A percentile compares a stretch with the other conserved stretches of the same genome.
Evolutionary conservation across 2,797 vertebrate genomes (phyloP).

Genomic region (Anomalospiza imberbis): DNA sequence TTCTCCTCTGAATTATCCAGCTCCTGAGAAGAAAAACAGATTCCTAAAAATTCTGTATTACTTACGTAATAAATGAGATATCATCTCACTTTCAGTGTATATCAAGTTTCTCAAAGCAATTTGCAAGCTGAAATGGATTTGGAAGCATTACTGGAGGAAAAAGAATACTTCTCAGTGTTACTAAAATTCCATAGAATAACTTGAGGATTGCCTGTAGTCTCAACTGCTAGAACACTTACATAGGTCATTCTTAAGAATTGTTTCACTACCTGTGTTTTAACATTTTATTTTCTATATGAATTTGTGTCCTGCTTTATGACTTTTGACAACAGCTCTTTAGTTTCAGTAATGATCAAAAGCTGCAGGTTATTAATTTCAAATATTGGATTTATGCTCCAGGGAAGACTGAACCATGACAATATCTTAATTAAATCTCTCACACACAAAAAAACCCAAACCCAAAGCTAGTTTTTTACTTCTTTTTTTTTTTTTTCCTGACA

Average conservation of each 20-base stretch:
- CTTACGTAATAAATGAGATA: not conserved
- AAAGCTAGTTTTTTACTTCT: not conserved
- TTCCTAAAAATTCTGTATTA: not conserved
- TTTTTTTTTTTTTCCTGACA: not conserved
- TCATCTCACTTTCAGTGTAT: not conserved
- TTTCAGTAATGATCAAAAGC: not conserved
- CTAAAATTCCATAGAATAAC: not conserved
- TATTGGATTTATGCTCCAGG: not conserved
- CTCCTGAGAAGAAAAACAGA: conserved; percentile 53
- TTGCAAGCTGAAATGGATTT: not conserved
- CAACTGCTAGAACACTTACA: not conserved
- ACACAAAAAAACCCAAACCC: accelerated
- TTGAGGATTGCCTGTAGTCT: not conserved
- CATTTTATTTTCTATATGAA: not conserved
- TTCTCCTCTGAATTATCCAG: conserved; percentile 69
- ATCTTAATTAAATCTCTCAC: not conserved
- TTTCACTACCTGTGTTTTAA: not conserved
- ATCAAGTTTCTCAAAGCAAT: not conserved
- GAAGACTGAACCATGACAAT: not conserved
- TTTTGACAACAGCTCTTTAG: not conserved
- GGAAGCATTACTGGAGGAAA: not conserved
- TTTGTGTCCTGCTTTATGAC: not conserved
- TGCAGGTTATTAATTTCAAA: not conserved
- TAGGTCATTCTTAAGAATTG: not conserved
- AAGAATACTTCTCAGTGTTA: not conserved